Conservation (phyloP, 2,113 vertebrate species). For the cattle (Bos taurus) region ARS-UCD2.0 NC_037334.1:52848001-52848500, state of each 20-base stretch:
- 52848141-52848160: conserved; percentile 60
- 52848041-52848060: not conserved
- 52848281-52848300: conserved; percentile 39
- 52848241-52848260: conserved; percentile 53
- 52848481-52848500: conserved; percentile 6
- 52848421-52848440: not conserved
- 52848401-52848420: not conserved
- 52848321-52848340: conserved; percentile 21
- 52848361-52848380: not conserved
- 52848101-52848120: not conserved
- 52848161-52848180: conserved; percentile 29
- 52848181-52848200: conserved; percentile 70
- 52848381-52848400: not conserved
- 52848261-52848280: conserved; percentile 40
- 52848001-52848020: not conserved
- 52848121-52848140: conserved; percentile 2
- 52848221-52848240: conserved; percentile 66
- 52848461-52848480: not conserved
- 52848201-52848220: conserved; percentile 68
- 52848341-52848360: not conserved
- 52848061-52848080: not conserved
- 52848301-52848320: not conserved
- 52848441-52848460: not conserved
- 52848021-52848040: not conserved
- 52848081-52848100: not conserved